These are phyloP conservation scores for Brachypterus glaber DNA, from an alignment of 2,888 invertebrate species.

Conservation along the genomic window DNA sequence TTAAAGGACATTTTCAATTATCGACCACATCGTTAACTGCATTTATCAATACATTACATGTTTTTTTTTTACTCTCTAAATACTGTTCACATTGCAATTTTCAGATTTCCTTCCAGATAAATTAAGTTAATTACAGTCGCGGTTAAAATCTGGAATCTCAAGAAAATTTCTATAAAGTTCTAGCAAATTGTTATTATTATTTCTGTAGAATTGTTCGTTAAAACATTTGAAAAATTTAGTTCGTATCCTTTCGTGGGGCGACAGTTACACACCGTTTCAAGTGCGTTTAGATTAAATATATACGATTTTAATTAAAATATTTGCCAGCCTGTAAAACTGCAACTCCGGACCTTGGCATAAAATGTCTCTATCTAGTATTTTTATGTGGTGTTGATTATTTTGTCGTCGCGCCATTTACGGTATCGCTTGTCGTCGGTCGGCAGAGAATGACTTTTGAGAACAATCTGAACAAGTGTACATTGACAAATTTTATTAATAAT, in stretches of 20 bases:
- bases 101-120: conserved; percentile 8
- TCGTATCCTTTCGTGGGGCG: too few species aligned
- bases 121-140: conserved; percentile 2
- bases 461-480: neutral
- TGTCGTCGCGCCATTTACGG: neutral
- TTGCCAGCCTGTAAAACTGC: neutral
- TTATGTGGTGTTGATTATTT: neutral
- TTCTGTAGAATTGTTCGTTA: too few species aligned
- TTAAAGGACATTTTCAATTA: conserved; percentile 34
- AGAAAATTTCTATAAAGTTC: neutral
- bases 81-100: conserved; percentile 4
- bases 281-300: too few species aligned
- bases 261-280: too few species aligned
- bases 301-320: neutral
- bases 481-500: conserved; percentile 3
- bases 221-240: too few species aligned
- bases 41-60: conserved; percentile 29
- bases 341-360: neutral
- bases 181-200: neutral
- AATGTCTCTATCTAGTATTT: conserved; percentile 2
- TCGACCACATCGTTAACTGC: conserved; percentile 28
- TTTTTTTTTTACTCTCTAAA: conserved; percentile 19
- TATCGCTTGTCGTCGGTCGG: too few species aligned
- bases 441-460: conserved; percentile 1
- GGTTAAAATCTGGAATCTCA: neutral